phyloP scores from a whole-genome alignment of 2,888 invertebrate genomes.

The Drosophila paramelanica region DNA sequence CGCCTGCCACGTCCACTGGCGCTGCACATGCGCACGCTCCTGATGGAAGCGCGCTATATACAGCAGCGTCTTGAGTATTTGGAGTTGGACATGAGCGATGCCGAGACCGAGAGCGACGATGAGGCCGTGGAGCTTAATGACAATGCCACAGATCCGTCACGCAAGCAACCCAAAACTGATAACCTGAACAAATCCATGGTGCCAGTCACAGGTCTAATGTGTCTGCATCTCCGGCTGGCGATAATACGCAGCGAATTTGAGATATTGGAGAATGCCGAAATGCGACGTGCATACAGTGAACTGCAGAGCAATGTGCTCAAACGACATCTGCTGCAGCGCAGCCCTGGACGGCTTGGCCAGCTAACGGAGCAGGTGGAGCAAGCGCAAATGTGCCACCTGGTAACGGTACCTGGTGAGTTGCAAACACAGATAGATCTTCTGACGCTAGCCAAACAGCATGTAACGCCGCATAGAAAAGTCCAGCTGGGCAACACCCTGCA shows the following conservation, averaged over 20 bases:
- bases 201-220: constrained; percentile 86
- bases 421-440: constrained; percentile 85
- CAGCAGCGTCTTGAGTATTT: constrained; percentile 85
- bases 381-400: constrained; percentile 81
- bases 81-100: constrained; percentile 83
- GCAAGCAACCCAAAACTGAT: constrained; percentile 39
- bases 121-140: constrained; percentile 64
- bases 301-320: constrained; percentile 71
- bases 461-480: constrained; percentile 82
- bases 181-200: constrained; percentile 77
- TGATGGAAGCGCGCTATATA: constrained; percentile 86
- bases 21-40: constrained; percentile 86
- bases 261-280: constrained; percentile 87
- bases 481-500: constrained; percentile 84
- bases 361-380: constrained; percentile 25
- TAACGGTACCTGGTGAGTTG: constrained; percentile 85
- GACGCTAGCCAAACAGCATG: constrained; percentile 83
- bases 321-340: constrained; percentile 45
- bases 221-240: constrained; percentile 86
- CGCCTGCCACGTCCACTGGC: constrained; percentile 86
- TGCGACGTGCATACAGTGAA: constrained; percentile 86
- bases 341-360: constrained; percentile 2
- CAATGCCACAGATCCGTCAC: constrained; percentile 41
- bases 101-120: constrained; percentile 79
- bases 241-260: constrained; percentile 87